These are phyloP conservation scores for Sebastes steindachneri DNA, from an alignment of 2,797 vertebrate genomes.

Conservation along the genomic window DNA sequence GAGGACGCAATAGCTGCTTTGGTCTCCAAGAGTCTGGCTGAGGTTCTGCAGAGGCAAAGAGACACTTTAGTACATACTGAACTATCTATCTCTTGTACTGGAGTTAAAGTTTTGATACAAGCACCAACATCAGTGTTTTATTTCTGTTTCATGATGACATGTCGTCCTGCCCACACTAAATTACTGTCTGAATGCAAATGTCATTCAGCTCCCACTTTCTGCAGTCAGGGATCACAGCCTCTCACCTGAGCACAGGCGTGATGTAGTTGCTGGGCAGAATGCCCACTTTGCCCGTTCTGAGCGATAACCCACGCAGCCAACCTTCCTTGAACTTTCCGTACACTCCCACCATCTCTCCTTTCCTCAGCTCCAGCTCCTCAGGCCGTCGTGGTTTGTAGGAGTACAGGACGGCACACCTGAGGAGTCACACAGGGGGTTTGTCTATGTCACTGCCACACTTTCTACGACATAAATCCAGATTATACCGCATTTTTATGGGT, in stretches of 20 bases:
- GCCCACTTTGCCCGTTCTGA: slow-evolving; percentile 92
- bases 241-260: slow-evolving; percentile 92
- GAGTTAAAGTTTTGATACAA: neutral
- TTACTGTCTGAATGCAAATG: slow-evolving; percentile 29
- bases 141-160: neutral
- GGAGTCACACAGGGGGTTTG: neutral
- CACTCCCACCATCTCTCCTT: slow-evolving; percentile 93
- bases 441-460: neutral
- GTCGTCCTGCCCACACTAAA: slow-evolving; percentile 11
- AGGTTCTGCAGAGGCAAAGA: slow-evolving; percentile 84
- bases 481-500: neutral
- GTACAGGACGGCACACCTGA: slow-evolving; percentile 91
- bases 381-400: slow-evolving; percentile 86
- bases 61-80: neutral
- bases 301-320: slow-evolving; percentile 92
- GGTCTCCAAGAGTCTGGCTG: slow-evolving; percentile 86
- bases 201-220: slow-evolving; percentile 36
- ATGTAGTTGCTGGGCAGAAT: slow-evolving; percentile 92
- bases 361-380: slow-evolving; percentile 92
- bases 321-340: slow-evolving; percentile 92
- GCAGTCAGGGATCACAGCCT: slow-evolving; percentile 20
- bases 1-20: slow-evolving; percentile 82
- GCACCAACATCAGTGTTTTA: neutral
- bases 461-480: neutral
- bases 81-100: neutral